Evolutionary conservation across 2,113 vertebrate species (phyloP), one percentile per base, ranked within the genome.

Genomic region (Bombycilla garrulus): DNA sequence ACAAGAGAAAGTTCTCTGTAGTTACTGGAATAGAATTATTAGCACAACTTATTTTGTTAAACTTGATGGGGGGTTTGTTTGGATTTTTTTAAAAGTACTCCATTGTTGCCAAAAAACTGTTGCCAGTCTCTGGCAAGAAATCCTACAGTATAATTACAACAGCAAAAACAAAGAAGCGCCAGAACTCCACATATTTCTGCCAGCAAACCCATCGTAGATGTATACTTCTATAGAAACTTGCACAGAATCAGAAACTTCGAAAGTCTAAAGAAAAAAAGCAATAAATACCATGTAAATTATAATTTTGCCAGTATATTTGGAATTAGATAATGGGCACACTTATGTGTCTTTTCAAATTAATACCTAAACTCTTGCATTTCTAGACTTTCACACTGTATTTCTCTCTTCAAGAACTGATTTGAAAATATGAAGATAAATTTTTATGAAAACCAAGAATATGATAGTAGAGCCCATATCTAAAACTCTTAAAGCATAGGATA

Each of bases 241-340:
- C 19, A 64, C 6, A 54, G 15, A 61, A 58, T 47, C 15, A 45
- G 38, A 88, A 47, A 78, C 21, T 10, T 62, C 38, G 4, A 5
- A 84, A 69, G 42, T 9, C 48, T 44, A 50, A 65, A 61, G 19
- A 40, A 71, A 54, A 70, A 56, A 47, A 70, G 7, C 24, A 84
- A 44, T 31, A 69, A 56, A 25, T 28, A 33, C 1, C 0, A 11
- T 6, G 1, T 29, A 15, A 38, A 35, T 89, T 60, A 80, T 67
- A 4, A 42, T 14, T 57, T 51, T 42, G 10, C 16, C 15, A 1
- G 0, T 36, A 22, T 31, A 23, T 60, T 84, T 73, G 44, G 22
- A 76, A 47, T 36, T 23, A 44, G 19, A 12, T 21, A 73, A 51
- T 1, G 3, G 25, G 11, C 25, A 67, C 0, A 0, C 9, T 64